Base-by-base conservation (phyloP, 2,113 vertebrate genomes). In the Ovis canadensis region DNA sequence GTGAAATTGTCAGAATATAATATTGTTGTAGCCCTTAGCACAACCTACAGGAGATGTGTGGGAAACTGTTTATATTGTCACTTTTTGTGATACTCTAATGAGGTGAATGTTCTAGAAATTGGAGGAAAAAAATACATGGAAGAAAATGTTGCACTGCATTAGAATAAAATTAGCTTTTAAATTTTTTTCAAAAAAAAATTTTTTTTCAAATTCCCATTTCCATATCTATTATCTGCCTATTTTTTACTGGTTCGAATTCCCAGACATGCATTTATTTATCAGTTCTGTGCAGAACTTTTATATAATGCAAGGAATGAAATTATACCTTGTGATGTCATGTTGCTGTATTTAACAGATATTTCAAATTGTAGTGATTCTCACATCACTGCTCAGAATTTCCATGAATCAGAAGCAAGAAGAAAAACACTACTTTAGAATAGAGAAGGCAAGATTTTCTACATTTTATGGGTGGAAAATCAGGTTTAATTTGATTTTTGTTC, bases 61-160 rank as follows among this genome's bases (percentile, higher is more conserved):
- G 86, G 64, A 96, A 98, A 90, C 89, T 95, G 92, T 98, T 98
- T 98, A 98, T 97, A 97, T 96, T 96, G 55, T 90, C 83, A 82
- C 36, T 95, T 98, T 97, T 88, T 97, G 60, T 98, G 95, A 98
- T 92, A 98, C 14, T 9, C 4, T 90, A 96, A 84, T 97, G 88
- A 96, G 98, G 95, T 85, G 5, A 98, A 98, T 98, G 97, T 98
- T 97, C 89, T 97, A 92, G 96, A 98, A 98, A 97, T 2, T 98
- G 52, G 64, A 17, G 43, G 23, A 40, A 92, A 82, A 97, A 98
- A 90, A 40, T 80, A 78, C 43, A 96, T 3, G 9, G 95, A 96
- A 97, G 43, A 43, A 7, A 97, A 90, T 96, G 33, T 91, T 98
- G 97, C 91, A 48, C 36, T 97, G 45, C 83, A 94, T 74, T 90